Conservation (phyloP, 2,113 vertebrate genomes). For the Melospiza melodia region DNA sequence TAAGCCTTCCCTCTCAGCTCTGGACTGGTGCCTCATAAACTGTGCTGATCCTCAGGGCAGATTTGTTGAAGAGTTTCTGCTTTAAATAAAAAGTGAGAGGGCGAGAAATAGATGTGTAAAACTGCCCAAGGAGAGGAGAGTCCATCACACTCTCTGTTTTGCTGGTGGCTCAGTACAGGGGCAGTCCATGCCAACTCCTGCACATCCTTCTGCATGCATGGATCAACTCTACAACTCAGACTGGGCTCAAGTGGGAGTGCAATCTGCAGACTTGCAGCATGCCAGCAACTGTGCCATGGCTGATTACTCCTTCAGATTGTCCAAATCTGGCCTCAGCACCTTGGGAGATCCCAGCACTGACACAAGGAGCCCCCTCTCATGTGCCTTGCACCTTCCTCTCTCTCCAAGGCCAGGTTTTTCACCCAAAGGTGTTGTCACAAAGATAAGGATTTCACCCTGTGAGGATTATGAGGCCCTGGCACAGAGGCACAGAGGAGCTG, state of each 20-base stretch:
- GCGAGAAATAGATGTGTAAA: background rate
- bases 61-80: background rate
- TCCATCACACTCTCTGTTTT: background rate
- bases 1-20: background rate
- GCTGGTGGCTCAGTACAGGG: background rate
- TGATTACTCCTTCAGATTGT: background rate
- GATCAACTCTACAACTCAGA: background rate
- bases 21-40: background rate
- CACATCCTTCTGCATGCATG: background rate
- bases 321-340: background rate
- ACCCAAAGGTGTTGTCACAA: accelerated
- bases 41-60: background rate
- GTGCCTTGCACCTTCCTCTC: background rate
- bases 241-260: background rate
- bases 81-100: background rate
- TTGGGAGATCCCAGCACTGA: background rate
- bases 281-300: background rate
- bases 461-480: background rate
- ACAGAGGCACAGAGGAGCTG: background rate
- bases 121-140: background rate
- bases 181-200: background rate
- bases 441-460: background rate
- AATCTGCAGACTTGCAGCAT: background rate
- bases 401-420: accelerated
- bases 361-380: background rate